Conservation (phyloP, 2,797 vertebrate genomes). For the Emys orbicularis region DNA sequence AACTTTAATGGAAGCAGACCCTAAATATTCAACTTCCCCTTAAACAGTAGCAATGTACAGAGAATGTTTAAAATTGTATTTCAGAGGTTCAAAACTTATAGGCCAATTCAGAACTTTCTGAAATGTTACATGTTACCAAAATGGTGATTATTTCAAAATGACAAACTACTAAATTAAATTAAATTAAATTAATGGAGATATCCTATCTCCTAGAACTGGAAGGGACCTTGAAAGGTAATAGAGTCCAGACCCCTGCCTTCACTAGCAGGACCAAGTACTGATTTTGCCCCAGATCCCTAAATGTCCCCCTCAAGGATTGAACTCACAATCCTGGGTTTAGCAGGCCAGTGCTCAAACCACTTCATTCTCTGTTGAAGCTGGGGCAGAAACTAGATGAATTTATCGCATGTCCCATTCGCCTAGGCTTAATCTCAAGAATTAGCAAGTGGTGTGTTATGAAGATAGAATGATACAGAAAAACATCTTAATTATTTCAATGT, state of each 20-base stretch:
- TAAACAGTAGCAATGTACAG: not conserved
- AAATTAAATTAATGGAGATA: too few relatives aligned
- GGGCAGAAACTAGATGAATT: not conserved
- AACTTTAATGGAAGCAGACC: not conserved
- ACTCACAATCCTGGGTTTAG: too few relatives aligned
- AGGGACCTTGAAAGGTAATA: too few relatives aligned
- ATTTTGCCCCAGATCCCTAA: too few relatives aligned
- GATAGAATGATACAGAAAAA: not conserved
- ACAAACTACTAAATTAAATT: not conserved
- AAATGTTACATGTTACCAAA: not conserved
- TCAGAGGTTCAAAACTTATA: not conserved
- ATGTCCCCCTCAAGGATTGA: too few relatives aligned
- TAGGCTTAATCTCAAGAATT: not conserved
- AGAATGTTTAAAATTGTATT: not conserved
- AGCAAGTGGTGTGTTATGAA: not conserved
- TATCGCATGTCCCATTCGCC: not conserved
- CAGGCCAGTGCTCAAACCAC: too few relatives aligned
- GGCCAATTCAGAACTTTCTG: not conserved
- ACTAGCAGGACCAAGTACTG: too few relatives aligned
- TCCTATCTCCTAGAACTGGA: too few relatives aligned
- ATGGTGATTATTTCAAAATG: not conserved
- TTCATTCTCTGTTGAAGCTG: not conserved
- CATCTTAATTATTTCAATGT: not conserved
- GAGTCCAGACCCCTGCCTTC: too few relatives aligned
- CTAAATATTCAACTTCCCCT: not conserved